Conservation (phyloP, 2,113 vertebrate genomes). For the Typhlomys cinereus region DNA sequence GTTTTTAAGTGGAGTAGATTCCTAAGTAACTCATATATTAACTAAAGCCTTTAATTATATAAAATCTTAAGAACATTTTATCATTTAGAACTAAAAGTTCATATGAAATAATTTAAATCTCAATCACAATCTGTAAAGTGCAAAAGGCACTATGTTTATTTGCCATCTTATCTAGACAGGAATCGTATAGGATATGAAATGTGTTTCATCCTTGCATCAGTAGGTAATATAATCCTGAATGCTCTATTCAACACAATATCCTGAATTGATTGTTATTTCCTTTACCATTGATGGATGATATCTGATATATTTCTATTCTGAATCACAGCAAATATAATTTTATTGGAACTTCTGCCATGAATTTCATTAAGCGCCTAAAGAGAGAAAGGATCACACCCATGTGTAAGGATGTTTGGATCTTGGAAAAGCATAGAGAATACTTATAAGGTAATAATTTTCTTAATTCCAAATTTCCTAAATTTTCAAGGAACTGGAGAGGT, state of each 20-base stretch:
- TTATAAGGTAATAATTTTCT: slow-evolving; percentile 13
- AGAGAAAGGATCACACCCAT: slow-evolving; percentile 30
- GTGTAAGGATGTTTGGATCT: slow-evolving; percentile 47
- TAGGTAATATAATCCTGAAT: slow-evolving; percentile 68
- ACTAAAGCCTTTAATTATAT: slow-evolving; percentile 31
- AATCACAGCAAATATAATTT: slow-evolving; percentile 54
- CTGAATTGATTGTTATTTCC: slow-evolving; percentile 71
- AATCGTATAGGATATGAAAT: slow-evolving; percentile 75
- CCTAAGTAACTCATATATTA: slow-evolving; percentile 47
- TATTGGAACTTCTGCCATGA: slow-evolving; percentile 57
- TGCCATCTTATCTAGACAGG: slow-evolving; percentile 46
- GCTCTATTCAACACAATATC: slow-evolving; percentile 68
- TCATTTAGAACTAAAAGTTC: slow-evolving; percentile 1
- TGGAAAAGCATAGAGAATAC: slow-evolving; percentile 46
- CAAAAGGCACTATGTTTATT: slow-evolving; percentile 48
- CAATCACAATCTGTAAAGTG: slow-evolving; percentile 26
- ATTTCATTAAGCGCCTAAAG: slow-evolving; percentile 73
- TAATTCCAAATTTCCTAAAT: slow-evolving; percentile 29
- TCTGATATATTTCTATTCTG: slow-evolving; percentile 61
- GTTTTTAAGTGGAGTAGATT: background rate
- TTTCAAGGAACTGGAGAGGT: background rate
- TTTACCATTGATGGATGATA: slow-evolving; percentile 58
- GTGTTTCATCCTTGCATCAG: slow-evolving; percentile 66
- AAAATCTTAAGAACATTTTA: background rate
- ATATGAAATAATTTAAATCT: slow-evolving; percentile 58